These are phyloP conservation scores for Hippopotamus amphibius DNA, from an alignment of 2,113 vertebrate genomes.

Conservation along the genomic window DNA sequence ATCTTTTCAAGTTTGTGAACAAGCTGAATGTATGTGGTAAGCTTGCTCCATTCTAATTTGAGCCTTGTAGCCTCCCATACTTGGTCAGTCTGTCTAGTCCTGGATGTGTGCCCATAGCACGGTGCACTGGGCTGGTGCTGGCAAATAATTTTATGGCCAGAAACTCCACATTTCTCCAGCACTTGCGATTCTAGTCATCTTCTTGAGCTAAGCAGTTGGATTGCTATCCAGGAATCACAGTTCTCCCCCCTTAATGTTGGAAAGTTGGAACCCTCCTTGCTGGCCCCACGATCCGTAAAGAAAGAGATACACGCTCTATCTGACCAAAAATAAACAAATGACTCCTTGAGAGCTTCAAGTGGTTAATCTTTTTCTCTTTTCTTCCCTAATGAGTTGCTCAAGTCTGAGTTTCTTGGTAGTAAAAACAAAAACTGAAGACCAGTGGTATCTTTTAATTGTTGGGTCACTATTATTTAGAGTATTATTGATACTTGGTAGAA, in stretches of 20 bases:
- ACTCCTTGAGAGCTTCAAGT: background rate
- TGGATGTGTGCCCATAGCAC: background rate
- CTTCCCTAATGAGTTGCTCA: background rate
- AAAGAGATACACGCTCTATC: slow-evolving; percentile 19
- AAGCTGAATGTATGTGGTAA: background rate
- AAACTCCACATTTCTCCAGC: background rate
- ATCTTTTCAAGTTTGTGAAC: background rate
- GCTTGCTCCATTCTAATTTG: background rate
- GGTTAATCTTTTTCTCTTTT: background rate
- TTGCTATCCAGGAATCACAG: slow-evolving; percentile 37
- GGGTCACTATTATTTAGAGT: background rate
- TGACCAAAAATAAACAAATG: slow-evolving; percentile 52
- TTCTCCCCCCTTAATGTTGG: background rate
- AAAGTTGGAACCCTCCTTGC: background rate
- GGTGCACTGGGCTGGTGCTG: background rate
- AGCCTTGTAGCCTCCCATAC: background rate
- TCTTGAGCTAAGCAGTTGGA: slow-evolving; percentile 49
- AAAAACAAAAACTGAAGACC: slow-evolving; percentile 6
- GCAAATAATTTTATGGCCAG: background rate
- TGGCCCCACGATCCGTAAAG: background rate
- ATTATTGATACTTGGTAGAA: background rate
- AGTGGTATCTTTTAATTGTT: background rate
- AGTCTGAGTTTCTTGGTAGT: background rate
- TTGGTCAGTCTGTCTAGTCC: background rate
- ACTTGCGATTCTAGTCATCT: background rate